Conservation (phyloP, 1,140 invertebrate species). For the Nasonia vitripennis region DNA sequence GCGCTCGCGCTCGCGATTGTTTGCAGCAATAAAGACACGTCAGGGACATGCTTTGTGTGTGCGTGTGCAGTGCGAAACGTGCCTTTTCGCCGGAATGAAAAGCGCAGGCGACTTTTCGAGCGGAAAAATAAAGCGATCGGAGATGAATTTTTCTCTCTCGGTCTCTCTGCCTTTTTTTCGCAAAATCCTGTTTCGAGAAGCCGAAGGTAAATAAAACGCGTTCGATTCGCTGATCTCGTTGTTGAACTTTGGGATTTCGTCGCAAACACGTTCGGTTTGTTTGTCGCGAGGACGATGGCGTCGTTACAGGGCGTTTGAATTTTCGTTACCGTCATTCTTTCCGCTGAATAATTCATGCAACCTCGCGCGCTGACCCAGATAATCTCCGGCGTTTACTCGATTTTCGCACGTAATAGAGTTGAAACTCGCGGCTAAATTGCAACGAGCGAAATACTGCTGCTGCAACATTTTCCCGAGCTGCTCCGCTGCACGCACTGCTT, state of each 20-base stretch:
- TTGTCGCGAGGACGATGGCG: background rate
- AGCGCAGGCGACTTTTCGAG: background rate
- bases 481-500: background rate
- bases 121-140: conserved; percentile 13
- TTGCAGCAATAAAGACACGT: conserved; percentile 47
- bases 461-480: background rate
- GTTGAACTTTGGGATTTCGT: conserved; percentile 6
- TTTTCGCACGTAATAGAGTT: background rate
- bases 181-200: background rate
- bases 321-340: background rate
- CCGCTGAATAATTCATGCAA: background rate
- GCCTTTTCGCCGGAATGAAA: conserved; percentile 49
- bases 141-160: conserved; percentile 1
- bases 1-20: conserved; percentile 19
- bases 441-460: background rate
- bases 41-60: background rate
- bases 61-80: conserved; percentile 30
- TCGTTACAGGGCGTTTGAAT: background rate
- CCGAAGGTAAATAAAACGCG: conserved; percentile 17
- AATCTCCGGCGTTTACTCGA: background rate
- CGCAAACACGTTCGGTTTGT: background rate
- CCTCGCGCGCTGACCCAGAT: background rate
- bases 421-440: background rate
- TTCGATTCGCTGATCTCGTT: conserved; percentile 3
- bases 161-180: background rate